phyloP scores from a whole-genome alignment of 2,797 vertebrate species.

The Glyptemys insculpta region DNA sequence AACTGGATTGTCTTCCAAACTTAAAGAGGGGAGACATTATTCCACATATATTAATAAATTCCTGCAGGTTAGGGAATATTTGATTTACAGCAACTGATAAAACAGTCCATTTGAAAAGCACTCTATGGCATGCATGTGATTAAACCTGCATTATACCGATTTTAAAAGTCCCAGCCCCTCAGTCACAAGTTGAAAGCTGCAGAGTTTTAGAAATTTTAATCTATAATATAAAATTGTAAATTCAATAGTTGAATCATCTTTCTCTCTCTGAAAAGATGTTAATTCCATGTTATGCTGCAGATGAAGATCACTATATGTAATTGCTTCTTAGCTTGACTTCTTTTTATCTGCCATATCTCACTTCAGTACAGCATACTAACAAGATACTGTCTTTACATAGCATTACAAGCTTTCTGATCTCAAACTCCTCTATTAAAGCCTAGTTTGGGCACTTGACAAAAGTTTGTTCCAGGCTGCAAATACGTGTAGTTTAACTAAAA shows the following conservation, averaged over 20 bases:
- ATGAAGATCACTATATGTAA: background rate
- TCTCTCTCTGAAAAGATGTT: background rate
- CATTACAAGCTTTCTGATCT: background rate
- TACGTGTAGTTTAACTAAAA: conserved; percentile 15
- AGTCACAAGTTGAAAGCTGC: background rate
- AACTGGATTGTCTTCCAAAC: conserved; percentile 14
- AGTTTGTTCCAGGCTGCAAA: background rate
- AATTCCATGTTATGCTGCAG: background rate
- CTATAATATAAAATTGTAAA: background rate
- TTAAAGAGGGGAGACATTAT: background rate
- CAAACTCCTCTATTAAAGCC: background rate
- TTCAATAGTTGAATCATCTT: background rate
- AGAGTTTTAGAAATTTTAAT: background rate
- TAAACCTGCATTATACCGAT: background rate
- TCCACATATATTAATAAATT: conserved; percentile 21
- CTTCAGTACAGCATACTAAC: background rate
- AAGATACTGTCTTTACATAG: background rate
- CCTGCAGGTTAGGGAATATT: conserved; percentile 11
- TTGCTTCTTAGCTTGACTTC: background rate
- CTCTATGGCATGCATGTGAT: background rate
- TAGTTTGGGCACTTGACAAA: background rate
- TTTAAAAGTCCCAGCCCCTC: background rate
- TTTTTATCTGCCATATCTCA: background rate
- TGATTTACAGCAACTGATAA: conserved; percentile 28
- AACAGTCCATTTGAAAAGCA: conserved; percentile 23